Percentiles rank a stretch among this genome's conserved stretches.
Evolutionary conservation across 2,797 vertebrate genomes (phyloP).

Genomic region (Zalophus californianus): DNA sequence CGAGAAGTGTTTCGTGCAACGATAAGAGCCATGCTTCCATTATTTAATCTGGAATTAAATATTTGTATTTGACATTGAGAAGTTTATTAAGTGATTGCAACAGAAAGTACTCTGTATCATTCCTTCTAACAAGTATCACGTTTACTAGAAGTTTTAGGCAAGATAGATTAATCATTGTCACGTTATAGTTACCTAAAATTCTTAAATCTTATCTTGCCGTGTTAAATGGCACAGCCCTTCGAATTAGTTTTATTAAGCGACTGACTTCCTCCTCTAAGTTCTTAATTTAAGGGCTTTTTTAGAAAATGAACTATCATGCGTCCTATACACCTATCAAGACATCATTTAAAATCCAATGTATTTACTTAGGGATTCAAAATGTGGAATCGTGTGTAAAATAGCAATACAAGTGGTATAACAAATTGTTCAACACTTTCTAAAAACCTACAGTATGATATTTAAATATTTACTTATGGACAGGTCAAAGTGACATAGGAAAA

Average conservation of each 20-base stretch:
- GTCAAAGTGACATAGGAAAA: constrained; percentile 16
- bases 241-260: constrained; percentile 27
- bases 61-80: constrained; percentile 60
- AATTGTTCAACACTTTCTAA: constrained; percentile 6
- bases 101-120: not conserved
- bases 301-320: not conserved
- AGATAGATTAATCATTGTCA: not conserved
- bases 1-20: constrained; percentile 93
- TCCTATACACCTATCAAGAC: constrained; percentile 15
- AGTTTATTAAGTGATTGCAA: not conserved
- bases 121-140: constrained; percentile 30
- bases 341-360: constrained; percentile 50
- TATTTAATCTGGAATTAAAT: constrained; percentile 91
- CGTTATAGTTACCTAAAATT: constrained; percentile 48
- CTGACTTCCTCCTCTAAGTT: not conserved
- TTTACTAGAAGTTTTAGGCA: constrained; percentile 23
- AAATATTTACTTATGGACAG: constrained; percentile 51
- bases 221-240: constrained; percentile 16
- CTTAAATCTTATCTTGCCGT: not conserved
- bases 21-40: constrained; percentile 94
- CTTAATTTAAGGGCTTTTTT: not conserved
- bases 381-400: not conserved
- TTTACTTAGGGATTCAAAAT: constrained; percentile 36
- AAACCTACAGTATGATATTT: constrained; percentile 23
- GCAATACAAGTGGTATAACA: not conserved